Evolutionary conservation across 2,797 vertebrate genomes (phyloP), one percentile per base, ranked within the genome.

Genomic region (Onychomys arenicola): DNA sequence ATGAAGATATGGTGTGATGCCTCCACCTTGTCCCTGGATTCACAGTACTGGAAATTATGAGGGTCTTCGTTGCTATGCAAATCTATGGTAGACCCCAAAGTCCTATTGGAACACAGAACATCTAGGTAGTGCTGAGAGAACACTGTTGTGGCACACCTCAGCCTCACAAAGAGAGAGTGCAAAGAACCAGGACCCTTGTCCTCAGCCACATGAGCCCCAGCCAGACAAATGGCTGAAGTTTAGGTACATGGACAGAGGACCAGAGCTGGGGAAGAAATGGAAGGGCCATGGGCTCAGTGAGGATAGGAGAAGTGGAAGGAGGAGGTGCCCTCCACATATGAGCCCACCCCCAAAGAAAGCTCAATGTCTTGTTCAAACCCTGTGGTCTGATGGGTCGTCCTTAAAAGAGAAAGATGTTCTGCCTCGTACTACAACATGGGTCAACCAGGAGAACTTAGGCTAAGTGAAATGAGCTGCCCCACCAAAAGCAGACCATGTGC

Each of bases 401-500:
- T 16, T 3, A 5, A 43, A 55, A 49, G 34, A 32, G 52, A 83
- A 40, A 59, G 43, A n/a, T 7, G 0, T 32, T 34, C 73, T 6
- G 34, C 8, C 63, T 6, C 10, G 6, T 5, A 4, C 65, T 17
- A 4, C 11, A 11, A 8, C 34, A 2, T 23, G 59, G 27, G 43
- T 49, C 23, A 37, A 12, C 19, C 27, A 12, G 8, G 61, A 17
- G 11, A 34, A 43, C 63, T 40, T 5, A 1, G 69, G 4, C 34
- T 3, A 1, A 32, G 43, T 6, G 43, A 17, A 34, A 2, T 5
- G 27, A n/a, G 49, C 29, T 43, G 3, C 27, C 2, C 6, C 11
- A 27, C n/a, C n/a, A 32, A 75, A 5, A 17, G 19, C 69, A 65
- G 25, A 12, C 57, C 2, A 0, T 19, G 0, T 46, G 21, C 16